These are phyloP conservation scores for Poeciliopsis turrubarensis DNA, from an alignment of 2,113 vertebrate genomes.

Conservation along the genomic window DNA sequence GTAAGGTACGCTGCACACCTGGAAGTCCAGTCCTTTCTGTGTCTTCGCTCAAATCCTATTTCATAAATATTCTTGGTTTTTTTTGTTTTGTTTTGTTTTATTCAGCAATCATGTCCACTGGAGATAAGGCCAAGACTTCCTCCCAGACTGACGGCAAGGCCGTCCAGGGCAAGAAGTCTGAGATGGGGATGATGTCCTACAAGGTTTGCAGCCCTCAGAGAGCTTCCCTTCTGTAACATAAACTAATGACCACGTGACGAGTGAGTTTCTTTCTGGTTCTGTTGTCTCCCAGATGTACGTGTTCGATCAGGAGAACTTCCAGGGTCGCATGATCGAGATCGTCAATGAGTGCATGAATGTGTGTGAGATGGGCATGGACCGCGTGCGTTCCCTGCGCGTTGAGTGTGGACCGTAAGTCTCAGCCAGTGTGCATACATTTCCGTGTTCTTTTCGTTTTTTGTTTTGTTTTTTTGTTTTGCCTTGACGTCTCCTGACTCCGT, in stretches of 20 bases:
- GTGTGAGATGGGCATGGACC: constrained; percentile 83
- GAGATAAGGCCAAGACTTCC: constrained; percentile 80
- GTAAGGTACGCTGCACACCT: constrained; percentile 60
- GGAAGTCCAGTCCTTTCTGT: neutral
- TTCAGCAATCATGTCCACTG: constrained; percentile 81
- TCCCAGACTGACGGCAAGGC: constrained; percentile 84
- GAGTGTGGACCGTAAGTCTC: constrained; percentile 84
- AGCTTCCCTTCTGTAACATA: neutral
- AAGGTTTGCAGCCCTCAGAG: constrained; percentile 66
- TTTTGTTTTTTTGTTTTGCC: too few relatives aligned
- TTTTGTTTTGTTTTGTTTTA: neutral
- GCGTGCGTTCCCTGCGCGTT: constrained; percentile 82
- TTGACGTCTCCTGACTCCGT: neutral
- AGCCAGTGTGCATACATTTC: neutral
- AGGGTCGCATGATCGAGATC: constrained; percentile 85
- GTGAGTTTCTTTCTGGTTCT: neutral
- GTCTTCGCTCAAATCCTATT: neutral
- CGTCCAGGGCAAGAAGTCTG: constrained; percentile 81
- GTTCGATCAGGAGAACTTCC: constrained; percentile 87
- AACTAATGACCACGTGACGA: neutral
- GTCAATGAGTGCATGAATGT: constrained; percentile 84
- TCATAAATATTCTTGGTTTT: constrained; percentile 1
- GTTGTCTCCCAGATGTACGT: constrained; percentile 76
- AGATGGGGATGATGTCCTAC: constrained; percentile 81
- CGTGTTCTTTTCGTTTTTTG: neutral